Conservation (phyloP, 2,797 vertebrate genomes). For the Siniperca undulata region DNA sequence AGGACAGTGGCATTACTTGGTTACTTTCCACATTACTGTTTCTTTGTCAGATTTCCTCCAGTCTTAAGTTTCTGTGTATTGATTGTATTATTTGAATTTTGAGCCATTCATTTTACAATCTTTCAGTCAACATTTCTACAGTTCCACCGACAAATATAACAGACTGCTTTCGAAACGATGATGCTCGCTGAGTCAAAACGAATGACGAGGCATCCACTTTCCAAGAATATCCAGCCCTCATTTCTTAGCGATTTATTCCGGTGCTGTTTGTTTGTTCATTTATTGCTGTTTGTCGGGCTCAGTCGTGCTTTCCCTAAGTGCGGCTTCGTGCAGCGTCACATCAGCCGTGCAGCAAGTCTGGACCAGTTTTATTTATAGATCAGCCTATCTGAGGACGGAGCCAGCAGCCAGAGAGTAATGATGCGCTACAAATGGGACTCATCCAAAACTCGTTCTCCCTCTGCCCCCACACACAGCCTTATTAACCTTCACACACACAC, state of each 20-base stretch:
- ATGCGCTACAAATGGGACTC: slow-evolving; percentile 76
- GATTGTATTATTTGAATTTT: too few relatives aligned
- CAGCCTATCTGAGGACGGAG: slow-evolving; percentile 60
- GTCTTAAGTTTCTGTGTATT: neutral
- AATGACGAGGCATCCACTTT: neutral
- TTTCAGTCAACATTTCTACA: neutral
- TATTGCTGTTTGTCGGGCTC: slow-evolving; percentile 28
- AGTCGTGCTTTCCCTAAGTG: neutral
- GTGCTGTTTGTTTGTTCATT: slow-evolving; percentile 25
- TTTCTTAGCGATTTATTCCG: neutral
- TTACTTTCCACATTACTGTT: neutral
- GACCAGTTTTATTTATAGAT: slow-evolving; percentile 73
- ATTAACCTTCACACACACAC: slow-evolving; percentile 63
- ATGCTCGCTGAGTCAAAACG: neutral
- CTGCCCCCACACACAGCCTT: slow-evolving; percentile 44
- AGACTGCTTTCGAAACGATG: neutral
- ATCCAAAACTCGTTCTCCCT: slow-evolving; percentile 68
- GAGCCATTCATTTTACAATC: neutral
- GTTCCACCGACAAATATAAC: neutral
- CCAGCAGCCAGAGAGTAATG: slow-evolving; percentile 73
- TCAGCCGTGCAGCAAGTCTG: slow-evolving; percentile 37
- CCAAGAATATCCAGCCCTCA: slow-evolving; percentile 3
- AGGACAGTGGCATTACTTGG: neutral
- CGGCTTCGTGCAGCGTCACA: slow-evolving; percentile 1
- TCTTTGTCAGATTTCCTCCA: neutral